A percentile compares a stretch with the other conserved stretches of the same genome.
These are phyloP conservation scores for Ditula angustiorana DNA, from an alignment of 2,888 invertebrate species.

Conservation along the genomic window DNA sequence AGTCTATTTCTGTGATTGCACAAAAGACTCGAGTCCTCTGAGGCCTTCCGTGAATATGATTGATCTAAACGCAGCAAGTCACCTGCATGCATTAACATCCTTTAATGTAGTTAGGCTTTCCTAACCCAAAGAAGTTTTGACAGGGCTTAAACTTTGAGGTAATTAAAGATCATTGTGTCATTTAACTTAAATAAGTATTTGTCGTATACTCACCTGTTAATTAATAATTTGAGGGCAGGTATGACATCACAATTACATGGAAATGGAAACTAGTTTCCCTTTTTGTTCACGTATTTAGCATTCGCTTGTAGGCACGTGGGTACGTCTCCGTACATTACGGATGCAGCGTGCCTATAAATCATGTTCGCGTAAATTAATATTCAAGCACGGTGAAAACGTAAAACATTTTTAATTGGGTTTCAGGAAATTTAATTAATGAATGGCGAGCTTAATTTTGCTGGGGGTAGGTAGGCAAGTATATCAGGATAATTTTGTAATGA, in stretches of 20 bases:
- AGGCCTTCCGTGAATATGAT: too few species aligned
- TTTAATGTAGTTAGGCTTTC: too few species aligned
- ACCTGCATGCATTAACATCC: too few species aligned
- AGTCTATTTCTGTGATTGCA: too few species aligned
- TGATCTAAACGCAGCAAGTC: too few species aligned
- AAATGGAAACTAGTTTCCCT: not conserved
- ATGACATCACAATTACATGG: not conserved
- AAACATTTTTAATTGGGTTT: constrained; percentile 41
- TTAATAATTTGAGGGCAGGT: not conserved
- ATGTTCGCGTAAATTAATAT: constrained; percentile 38
- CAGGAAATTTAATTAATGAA: constrained; percentile 35
- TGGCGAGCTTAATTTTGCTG: constrained; percentile 25
- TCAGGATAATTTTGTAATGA: constrained; percentile 23
- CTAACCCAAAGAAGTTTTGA: too few species aligned
- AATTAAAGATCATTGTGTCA: too few species aligned
- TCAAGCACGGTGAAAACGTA: constrained; percentile 37
- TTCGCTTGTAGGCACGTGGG: not conserved
- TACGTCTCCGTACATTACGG: not conserved
- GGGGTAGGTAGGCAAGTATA: constrained; percentile 11
- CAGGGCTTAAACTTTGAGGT: too few species aligned
- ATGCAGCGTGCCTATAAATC: constrained; percentile 9
- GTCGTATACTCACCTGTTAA: too few species aligned
- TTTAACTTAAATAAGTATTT: too few species aligned
- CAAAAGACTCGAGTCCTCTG: too few species aligned
- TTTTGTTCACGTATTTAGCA: not conserved